Evolutionary conservation across 2,113 vertebrate species (phyloP).

Genomic region (Gila orcuttii): DNA sequence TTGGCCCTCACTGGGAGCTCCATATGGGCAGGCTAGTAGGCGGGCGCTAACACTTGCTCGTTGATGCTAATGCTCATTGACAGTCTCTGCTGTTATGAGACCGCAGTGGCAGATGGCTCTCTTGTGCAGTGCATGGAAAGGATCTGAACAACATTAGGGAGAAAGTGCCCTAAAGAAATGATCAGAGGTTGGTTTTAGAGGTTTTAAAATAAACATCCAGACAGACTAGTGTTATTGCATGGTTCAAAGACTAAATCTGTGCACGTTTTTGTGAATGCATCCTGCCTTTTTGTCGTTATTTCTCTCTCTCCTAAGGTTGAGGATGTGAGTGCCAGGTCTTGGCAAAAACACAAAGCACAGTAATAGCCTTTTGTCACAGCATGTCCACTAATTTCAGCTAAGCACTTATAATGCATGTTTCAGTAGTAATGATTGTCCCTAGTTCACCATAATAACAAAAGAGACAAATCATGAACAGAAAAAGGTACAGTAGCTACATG

Average conservation of each 20-base stretch:
- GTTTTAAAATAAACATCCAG: constrained; percentile 19
- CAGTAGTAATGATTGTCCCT: not conserved
- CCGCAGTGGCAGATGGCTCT: constrained; percentile 55
- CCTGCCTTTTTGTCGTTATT: not conserved
- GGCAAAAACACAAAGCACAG: constrained; percentile 36
- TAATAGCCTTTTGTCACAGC: constrained; percentile 21
- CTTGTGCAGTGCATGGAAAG: not conserved
- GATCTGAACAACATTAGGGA: not conserved
- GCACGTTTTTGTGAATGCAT: not conserved
- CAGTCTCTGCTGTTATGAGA: constrained; percentile 54
- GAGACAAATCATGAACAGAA: not conserved
- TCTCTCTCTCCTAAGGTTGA: not conserved
- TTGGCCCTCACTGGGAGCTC: constrained; percentile 36
- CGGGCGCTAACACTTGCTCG: constrained; percentile 6
- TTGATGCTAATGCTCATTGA: constrained; percentile 56
- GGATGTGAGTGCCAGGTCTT: constrained; percentile 18
- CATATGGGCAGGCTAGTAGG: constrained; percentile 43
- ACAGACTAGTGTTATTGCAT: not conserved
- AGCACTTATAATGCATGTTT: not conserved
- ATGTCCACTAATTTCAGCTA: constrained; percentile 19
- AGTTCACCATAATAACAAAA: not conserved
- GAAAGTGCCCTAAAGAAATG: not conserved
- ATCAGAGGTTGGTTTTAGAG: constrained; percentile 11
- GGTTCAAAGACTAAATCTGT: not conserved
- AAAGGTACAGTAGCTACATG: not conserved